Evolutionary conservation across 2,113 vertebrate genomes (phyloP).

Genomic region (Gobius niger): DNA sequence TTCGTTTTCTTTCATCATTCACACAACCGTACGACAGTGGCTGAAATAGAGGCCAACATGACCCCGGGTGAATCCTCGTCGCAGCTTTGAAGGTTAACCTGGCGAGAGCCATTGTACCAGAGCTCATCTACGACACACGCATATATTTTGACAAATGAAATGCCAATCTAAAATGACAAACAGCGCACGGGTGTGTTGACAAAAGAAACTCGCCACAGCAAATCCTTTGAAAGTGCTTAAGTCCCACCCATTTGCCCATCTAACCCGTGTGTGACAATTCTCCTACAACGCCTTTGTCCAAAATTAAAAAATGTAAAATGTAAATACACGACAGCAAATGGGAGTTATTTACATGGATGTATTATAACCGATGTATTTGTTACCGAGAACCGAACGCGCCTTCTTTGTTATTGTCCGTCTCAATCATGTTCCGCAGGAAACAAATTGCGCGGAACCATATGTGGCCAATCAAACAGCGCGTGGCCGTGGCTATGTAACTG

Average conservation of each 20-base stretch:
- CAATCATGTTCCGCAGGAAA: constrained; percentile 23
- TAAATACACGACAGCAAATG: too few relatives aligned
- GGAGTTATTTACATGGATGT: too few relatives aligned
- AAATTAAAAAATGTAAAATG: background rate
- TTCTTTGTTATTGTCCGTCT: constrained; percentile 28
- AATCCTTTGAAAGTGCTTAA: constrained; percentile 29
- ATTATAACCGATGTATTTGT: background rate
- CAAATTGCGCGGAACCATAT: constrained; percentile 16
- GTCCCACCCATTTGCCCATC: background rate
- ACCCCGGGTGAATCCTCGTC: constrained; percentile 30
- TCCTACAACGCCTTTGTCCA: background rate
- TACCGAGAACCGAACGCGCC: background rate
- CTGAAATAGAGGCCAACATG: constrained; percentile 22
- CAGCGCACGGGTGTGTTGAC: constrained; percentile 14
- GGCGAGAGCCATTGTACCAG: constrained; percentile 52
- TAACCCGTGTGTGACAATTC: background rate
- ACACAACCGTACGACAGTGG: constrained; percentile 17
- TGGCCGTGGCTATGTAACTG: too few relatives aligned
- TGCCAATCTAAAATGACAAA: constrained; percentile 13
- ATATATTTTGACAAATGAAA: background rate
- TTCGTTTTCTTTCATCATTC: constrained; percentile 1
- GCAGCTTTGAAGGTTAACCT: constrained; percentile 44
- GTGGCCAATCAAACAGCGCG: background rate
- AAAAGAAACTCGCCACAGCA: constrained; percentile 23
- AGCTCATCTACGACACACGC: constrained; percentile 13